Evolutionary conservation across 2,888 invertebrate genomes (phyloP), one percentile per base, ranked within the genome.

Genomic region (Parthenolecanium corni): DNA sequence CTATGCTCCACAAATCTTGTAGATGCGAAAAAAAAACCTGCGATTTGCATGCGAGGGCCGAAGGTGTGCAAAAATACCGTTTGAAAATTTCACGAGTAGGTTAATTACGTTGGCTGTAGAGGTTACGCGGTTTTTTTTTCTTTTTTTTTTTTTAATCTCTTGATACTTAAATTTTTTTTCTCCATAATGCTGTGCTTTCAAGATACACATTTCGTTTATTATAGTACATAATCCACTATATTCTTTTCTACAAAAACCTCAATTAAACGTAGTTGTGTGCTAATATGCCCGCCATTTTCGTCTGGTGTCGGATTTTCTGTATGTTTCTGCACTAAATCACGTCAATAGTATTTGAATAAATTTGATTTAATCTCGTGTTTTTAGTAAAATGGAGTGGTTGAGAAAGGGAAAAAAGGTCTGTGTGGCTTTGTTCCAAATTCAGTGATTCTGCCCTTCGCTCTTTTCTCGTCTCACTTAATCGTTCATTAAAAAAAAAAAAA

Each of bases 281-380:
- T 24, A 20, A 54, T 42, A 21, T 20, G 42, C 9, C 4, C 23
- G 44, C 42, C 23, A 21, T 53, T 53, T 52, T 25, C 25, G 18
- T 31, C 25, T 18, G 23, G 52, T 11, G 46, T 46, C 46, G 14
- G 12, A 6, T 46, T 46, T 46, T 16, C n/a, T n/a, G 9, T 21
- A 18, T 4, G 18, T 54, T 44, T 54, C 24, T 24, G 3, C 44
- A 6, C 54, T 54, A 54, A 54, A 54, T 40, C 54, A 23, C 23
- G 40, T 42, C 23, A 21, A 54, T 21, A 42, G 40, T 40, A 23
- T 40, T 54, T 54, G 21, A 54, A 54, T 54, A 54, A 54, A 54
- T 54, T 42, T 54, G 40, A 54, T 54, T 54, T 54, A 42, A 54
- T 54, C 40, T 54, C 23, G 40, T 42, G 54, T 40, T 42, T 14